Conservation (phyloP, 2,888 invertebrate species). For the Imbricaverruca yamaguchii region DNA sequence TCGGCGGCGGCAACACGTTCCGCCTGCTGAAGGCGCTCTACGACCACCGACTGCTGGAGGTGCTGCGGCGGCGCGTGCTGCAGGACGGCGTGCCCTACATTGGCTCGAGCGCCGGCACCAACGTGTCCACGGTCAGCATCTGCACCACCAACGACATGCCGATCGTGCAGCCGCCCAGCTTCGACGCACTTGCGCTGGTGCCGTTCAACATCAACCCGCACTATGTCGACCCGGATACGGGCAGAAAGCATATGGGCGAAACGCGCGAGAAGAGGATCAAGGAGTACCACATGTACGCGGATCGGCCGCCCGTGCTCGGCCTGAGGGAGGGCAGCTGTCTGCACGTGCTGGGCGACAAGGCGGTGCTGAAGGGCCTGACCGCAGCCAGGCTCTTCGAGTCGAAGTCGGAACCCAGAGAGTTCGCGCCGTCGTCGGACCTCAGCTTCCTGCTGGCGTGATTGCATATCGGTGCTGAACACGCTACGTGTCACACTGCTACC, state of each 20-base stretch:
- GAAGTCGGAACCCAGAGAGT: conserved; percentile 53
- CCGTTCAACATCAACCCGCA: conserved; percentile 82
- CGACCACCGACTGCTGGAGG: conserved; percentile 55
- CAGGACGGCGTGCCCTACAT: conserved; percentile 60
- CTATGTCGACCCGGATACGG: conserved; percentile 58
- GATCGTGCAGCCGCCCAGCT: conserved; percentile 64
- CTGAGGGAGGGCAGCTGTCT: conserved; percentile 63
- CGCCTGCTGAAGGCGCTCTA: conserved; percentile 61
- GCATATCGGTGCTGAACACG: neutral
- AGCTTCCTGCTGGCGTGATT: conserved; percentile 48
- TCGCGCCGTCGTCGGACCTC: conserved; percentile 52
- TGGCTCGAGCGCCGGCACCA: conserved; percentile 73
- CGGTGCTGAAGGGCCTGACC: conserved; percentile 54
- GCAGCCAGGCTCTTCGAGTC: conserved; percentile 57
- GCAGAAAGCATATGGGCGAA: conserved; percentile 64
- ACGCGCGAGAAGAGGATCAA: conserved; percentile 64
- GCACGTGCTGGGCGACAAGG: conserved; percentile 51
- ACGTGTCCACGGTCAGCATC: conserved; percentile 70
- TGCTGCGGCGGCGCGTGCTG: conserved; percentile 56
- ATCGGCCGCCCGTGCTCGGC: conserved; percentile 56
- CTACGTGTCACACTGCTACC: too few relatives aligned
- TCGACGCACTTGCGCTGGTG: conserved; percentile 61
- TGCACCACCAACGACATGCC: conserved; percentile 85
- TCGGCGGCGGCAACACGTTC: conserved; percentile 78
- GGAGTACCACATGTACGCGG: conserved; percentile 57